Percentiles rank a stretch among this genome's conserved stretches.
phyloP scores from a whole-genome alignment of 2,797 vertebrate genomes.

The Melanotaenia pygmaea region DNA sequence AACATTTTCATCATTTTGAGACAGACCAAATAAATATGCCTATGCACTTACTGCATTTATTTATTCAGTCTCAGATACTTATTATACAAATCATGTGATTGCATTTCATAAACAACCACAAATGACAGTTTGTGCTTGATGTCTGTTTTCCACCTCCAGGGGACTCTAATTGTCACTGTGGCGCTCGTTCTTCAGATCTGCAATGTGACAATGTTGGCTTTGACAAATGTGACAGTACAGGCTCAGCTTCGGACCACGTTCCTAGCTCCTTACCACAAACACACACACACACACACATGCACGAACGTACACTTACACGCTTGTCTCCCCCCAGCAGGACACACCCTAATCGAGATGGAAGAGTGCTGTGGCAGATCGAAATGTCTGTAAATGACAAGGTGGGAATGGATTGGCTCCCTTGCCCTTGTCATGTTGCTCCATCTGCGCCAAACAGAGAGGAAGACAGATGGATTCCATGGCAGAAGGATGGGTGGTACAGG shows the following conservation, averaged over 20 bases:
- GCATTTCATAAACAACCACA: conserved; percentile 42
- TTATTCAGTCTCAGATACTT: too few species aligned
- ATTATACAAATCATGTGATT: too few species aligned
- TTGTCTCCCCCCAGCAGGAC: conserved; percentile 73
- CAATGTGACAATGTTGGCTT: conserved; percentile 82
- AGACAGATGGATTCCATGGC: conserved; percentile 68
- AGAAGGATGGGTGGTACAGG: conserved; percentile 39
- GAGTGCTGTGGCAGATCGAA: conserved; percentile 84
- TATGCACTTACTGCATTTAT: too few species aligned
- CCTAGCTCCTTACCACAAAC: conserved; percentile 15
- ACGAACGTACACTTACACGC: conserved; percentile 33
- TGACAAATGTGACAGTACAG: conserved; percentile 76
- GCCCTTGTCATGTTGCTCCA: conserved; percentile 80
- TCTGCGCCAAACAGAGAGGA: conserved; percentile 70
- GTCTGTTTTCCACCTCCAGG: conserved; percentile 43
- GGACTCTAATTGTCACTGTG: conserved; percentile 65
- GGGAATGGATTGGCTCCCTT: conserved; percentile 78
- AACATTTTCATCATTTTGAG: too few species aligned
- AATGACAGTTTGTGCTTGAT: conserved; percentile 41
- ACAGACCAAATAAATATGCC: too few species aligned
- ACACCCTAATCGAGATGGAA: conserved; percentile 87
- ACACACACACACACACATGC: conserved; percentile 29
- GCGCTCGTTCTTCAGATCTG: conserved; percentile 71
- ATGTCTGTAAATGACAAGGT: conserved; percentile 80
- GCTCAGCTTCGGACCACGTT: conserved; percentile 77